Percentiles rank a stretch among this genome's conserved stretches.
Conservation (phyloP, 2,888 invertebrate species). For the Chrysolina oricalcia region DNA sequence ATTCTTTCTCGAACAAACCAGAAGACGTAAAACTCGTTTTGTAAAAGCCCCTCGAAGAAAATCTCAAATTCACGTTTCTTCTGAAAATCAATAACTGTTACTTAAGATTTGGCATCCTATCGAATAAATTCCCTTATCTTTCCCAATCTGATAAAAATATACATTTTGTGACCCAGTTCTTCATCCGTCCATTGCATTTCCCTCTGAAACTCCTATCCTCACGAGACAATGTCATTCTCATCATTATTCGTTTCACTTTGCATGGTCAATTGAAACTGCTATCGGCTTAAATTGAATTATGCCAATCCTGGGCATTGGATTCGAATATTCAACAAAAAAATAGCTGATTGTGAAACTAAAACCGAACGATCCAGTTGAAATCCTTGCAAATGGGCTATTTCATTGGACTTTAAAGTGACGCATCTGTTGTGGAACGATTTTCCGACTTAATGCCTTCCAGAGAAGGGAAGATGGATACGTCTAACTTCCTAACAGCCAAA, state of each 20-base stretch:
- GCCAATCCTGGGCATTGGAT: constrained; percentile 45
- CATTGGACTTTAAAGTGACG: constrained; percentile 51
- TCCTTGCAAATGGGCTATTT: constrained; percentile 58
- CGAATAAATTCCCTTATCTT: no score
- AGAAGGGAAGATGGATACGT: constrained; percentile 24
- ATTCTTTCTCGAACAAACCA: no score
- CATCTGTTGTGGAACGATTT: constrained; percentile 57
- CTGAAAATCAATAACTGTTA: no score
- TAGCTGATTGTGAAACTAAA: constrained; percentile 53
- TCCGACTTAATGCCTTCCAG: constrained; percentile 51
- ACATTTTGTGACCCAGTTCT: background rate
- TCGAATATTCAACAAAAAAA: constrained; percentile 49
- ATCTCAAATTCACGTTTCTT: no score
- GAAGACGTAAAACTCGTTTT: no score
- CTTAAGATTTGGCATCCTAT: no score
- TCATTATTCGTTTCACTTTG: background rate
- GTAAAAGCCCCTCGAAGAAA: no score
- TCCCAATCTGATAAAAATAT: no score
- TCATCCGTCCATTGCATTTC: no score
- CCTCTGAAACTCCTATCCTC: background rate
- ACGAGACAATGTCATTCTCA: background rate
- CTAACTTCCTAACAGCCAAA: constrained; percentile 23
- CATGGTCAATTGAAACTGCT: background rate
- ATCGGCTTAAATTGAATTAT: background rate
- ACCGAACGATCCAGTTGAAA: constrained; percentile 52